These are phyloP conservation scores for Apis florea DNA, from an alignment of 1,140 invertebrate species.

Conservation along the genomic window DNA sequence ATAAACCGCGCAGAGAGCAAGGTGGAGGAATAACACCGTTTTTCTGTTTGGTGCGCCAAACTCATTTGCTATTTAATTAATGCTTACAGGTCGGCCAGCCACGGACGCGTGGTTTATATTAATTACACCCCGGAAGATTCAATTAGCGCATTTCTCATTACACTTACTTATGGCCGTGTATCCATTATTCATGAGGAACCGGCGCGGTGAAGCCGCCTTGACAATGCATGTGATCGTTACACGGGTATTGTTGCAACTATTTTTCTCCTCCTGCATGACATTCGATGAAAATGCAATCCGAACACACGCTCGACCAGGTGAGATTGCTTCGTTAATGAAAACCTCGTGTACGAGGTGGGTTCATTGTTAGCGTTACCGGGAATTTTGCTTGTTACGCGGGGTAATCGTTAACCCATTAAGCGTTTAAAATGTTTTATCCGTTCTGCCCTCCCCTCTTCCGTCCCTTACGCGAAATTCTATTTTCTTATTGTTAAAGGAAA, in stretches of 20 bases:
- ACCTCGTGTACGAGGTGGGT: neutral
- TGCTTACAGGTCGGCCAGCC: conserved; percentile 64
- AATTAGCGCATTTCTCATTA: conserved; percentile 80
- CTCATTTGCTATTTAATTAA: conserved; percentile 73
- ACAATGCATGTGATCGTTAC: conserved; percentile 68
- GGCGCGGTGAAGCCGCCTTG: conserved; percentile 59
- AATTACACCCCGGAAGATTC: conserved; percentile 79
- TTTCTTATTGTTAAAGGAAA: no score
- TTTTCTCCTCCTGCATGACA: neutral
- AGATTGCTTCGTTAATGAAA: conserved; percentile 20
- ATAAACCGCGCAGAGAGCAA: no score
- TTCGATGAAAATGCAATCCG: conserved; percentile 38
- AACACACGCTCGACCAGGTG: neutral
- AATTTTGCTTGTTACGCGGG: conserved; percentile 17
- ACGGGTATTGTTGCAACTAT: conserved; percentile 25
- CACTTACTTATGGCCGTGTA: conserved; percentile 76
- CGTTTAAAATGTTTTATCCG: neutral
- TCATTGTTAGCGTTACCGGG: conserved; percentile 10
- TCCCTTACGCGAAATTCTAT: no score
- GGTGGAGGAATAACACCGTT: conserved; percentile 31
- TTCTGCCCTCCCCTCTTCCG: no score
- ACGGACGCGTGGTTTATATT: conserved; percentile 75
- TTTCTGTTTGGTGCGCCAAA: conserved; percentile 41
- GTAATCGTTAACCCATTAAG: conserved; percentile 20
- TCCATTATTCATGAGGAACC: conserved; percentile 77